Percentiles rank a stretch among this genome's conserved stretches.
phyloP scores from a whole-genome alignment of 2,113 vertebrate genomes.

The Pipa parva region DNA sequence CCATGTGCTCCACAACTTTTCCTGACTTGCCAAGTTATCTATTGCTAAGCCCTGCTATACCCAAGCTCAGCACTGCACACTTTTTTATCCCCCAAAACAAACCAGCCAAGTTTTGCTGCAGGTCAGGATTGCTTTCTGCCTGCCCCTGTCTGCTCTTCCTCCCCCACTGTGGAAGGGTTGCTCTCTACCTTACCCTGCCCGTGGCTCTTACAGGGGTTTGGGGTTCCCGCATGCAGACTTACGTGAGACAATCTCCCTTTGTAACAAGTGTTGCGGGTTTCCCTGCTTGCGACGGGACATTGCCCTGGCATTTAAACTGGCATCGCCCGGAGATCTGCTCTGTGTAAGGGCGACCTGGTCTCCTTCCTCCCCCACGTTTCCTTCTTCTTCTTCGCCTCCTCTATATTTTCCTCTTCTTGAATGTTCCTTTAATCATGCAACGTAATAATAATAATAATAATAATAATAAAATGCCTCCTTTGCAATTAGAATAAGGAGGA shows the following conservation, averaged over 20 bases:
- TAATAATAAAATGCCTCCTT: neutral
- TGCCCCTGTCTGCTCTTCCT: constrained; percentile 25
- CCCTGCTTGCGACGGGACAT: constrained; percentile 99
- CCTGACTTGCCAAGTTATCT: constrained; percentile 42
- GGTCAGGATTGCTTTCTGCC: constrained; percentile 46
- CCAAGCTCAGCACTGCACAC: constrained; percentile 18
- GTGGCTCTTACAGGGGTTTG: neutral
- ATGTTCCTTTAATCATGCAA: constrained; percentile 41
- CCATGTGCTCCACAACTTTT: constrained; percentile 55
- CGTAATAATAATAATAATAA: constrained; percentile 2
- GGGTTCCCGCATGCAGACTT: constrained; percentile 62
- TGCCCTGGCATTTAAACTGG: constrained; percentile 96
- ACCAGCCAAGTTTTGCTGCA: constrained; percentile 22
- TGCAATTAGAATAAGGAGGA: constrained; percentile 36
- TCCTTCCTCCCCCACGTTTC: constrained; percentile 65
- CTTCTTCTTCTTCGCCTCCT: constrained; percentile 47
- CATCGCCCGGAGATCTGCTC: constrained; percentile 93
- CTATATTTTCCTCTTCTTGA: constrained; percentile 44
- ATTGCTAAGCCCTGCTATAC: constrained; percentile 23
- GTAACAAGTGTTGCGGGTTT: constrained; percentile 98
- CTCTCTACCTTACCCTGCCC: constrained; percentile 50
- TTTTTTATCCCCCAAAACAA: neutral
- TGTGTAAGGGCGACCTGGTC: constrained; percentile 68
- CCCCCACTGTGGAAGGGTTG: constrained; percentile 14
- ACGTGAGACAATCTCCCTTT: constrained; percentile 91